Evolutionary conservation across 2,888 invertebrate species (phyloP), one percentile per base, ranked within the genome.

Genomic region (Andrena haemorrhoa): DNA sequence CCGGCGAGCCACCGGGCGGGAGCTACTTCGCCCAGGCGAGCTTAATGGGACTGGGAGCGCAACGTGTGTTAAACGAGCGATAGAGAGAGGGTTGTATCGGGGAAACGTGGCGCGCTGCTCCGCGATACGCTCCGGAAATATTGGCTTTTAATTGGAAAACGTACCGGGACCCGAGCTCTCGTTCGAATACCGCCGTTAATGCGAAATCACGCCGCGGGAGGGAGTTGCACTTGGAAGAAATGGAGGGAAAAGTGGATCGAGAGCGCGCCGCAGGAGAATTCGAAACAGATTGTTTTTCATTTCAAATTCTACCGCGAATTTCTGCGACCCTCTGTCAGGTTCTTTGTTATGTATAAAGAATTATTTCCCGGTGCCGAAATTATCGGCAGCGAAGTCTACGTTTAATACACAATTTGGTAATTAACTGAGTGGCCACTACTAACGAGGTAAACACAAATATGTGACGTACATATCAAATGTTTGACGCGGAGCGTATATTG

Each of bases 71-170:
- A 65, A 76, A 76, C 49, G 47, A 49, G 23, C 64, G 60, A 60
- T 49, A 49, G 8, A 12, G 7, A 35, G 10, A 26, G 49, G 26
- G 60, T 16, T 23, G 35, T 64, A 8, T 35, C 23, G 26, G 3
- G 61, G 31, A 33, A 47, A 51, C n/a, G 23, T 16, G 31, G 35
- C 47, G 33, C 35, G 10, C 33, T 4, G 23, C 33, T 29, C 74
- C 47, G 33, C 61, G 61, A 53, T 29, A 3, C 20, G 6, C 33
- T 23, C 16, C 51, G 10, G 41, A 61, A 53, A 51, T 77, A 77
- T 79, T 65, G 79, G 65, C 26, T 77, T 79, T 79, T 79, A 79
- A 79, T 76, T 69, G 75, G 47, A 68, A 64, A 75, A 56, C 16
- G 61, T 68, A 75, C 63, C 75, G 78, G 66, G 56, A 26, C 0